A percentile compares a stretch with the other conserved stretches of the same genome.
Evolutionary conservation across 2,113 vertebrate species (phyloP).

Genomic region (Lepus americanus): DNA sequence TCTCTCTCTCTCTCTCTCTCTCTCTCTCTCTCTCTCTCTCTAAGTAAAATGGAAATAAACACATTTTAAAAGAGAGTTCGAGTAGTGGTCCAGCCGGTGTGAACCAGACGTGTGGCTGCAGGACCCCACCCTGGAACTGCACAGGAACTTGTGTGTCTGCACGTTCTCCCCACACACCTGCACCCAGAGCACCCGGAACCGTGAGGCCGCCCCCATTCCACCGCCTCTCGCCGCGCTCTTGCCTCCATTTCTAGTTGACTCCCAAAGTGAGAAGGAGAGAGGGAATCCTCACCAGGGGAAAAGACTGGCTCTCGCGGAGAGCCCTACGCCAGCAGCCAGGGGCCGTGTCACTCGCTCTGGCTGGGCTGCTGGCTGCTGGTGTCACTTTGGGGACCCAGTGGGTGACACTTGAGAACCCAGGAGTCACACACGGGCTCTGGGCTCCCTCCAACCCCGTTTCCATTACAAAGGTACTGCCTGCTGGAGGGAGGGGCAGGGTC

Average conservation of each 20-base stretch:
- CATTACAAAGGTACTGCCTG: background rate
- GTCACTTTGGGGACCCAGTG: background rate
- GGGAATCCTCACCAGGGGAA: background rate
- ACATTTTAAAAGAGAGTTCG: no score
- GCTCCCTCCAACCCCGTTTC: background rate
- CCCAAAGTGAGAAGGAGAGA: background rate
- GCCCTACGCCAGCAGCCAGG: background rate
- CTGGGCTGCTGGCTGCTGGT: background rate
- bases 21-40: no score
- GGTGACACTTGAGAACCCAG: background rate
- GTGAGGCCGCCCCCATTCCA: background rate
- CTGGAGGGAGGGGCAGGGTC: accelerated
- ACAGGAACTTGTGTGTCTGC: background rate
- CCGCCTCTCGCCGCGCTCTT: background rate
- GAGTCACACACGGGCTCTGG: background rate
- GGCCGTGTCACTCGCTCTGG: background rate
- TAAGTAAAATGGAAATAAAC: no score
- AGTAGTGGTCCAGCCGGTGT: no score
- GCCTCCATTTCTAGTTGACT: background rate
- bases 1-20: no score
- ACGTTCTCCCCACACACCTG: no score
- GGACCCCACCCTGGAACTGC: background rate
- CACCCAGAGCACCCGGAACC: no score
- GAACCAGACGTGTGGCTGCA: no score
- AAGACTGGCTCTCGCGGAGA: background rate